phyloP scores from a whole-genome alignment of 1,140 invertebrate genomes.

The Macrotrachela quadricornifera region DNA sequence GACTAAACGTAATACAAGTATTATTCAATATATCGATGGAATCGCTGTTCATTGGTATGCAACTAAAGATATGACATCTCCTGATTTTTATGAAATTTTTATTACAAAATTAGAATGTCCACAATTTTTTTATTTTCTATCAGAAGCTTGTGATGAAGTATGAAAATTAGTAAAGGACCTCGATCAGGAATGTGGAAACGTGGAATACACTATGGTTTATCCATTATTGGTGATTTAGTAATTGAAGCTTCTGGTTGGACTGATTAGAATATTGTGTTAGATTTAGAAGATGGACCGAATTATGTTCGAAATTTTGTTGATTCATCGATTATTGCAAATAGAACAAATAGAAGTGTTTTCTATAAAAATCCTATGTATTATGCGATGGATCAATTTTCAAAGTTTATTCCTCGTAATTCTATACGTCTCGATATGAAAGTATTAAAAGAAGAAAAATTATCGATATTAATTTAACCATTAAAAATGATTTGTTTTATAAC shows the following conservation, averaged over 20 bases:
- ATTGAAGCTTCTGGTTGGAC: constrained; percentile 48
- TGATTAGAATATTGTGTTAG: constrained; percentile 67
- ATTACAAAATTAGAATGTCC: constrained; percentile 38
- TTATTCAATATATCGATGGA: constrained; percentile 56
- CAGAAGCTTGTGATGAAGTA: constrained; percentile 54
- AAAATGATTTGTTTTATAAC: no score
- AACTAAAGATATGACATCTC: constrained; percentile 36
- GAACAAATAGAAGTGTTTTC: constrained; percentile 40
- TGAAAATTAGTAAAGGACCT: no score
- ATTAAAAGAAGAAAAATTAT: no score
- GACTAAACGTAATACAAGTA: no score
- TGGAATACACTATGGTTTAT: constrained; percentile 42
- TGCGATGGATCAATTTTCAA: constrained; percentile 59
- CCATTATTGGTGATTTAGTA: constrained; percentile 51
- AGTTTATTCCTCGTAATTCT: no score
- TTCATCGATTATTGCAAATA: constrained; percentile 50
- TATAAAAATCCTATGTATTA: constrained; percentile 76
- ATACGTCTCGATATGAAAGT: no score
- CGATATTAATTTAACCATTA: no score
- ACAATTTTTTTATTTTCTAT: constrained; percentile 48
- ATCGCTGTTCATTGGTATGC: constrained; percentile 57
- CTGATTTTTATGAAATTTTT: constrained; percentile 38
- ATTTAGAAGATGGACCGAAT: constrained; percentile 55
- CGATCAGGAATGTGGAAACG: constrained; percentile 53
- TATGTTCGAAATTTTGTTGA: constrained; percentile 55